Conservation (phyloP, 2,888 invertebrate species). For the Argyra leucocephala region DNA sequence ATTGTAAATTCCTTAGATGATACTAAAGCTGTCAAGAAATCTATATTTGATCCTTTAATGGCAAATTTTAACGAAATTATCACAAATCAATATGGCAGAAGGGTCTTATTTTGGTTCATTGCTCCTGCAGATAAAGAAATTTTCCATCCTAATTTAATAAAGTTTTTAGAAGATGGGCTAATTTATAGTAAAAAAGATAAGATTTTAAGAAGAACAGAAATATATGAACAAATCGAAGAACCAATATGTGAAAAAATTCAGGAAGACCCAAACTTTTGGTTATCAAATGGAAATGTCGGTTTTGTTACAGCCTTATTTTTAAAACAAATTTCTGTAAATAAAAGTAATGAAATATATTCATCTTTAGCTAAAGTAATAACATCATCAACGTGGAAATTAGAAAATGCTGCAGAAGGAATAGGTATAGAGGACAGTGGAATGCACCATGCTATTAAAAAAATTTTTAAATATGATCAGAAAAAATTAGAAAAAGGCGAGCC, state of each 20-base stretch:
- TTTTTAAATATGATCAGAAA: slow-evolving; percentile 55
- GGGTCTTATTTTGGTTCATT: slow-evolving; percentile 78
- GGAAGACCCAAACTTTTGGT: slow-evolving; percentile 56
- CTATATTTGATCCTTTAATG: slow-evolving; percentile 61
- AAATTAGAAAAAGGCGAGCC: slow-evolving; percentile 39
- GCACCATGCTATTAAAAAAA: slow-evolving; percentile 66
- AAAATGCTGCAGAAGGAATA: slow-evolving; percentile 31
- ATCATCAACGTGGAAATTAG: slow-evolving; percentile 15
- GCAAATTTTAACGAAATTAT: slow-evolving; percentile 59
- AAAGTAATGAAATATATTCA: slow-evolving; percentile 21
- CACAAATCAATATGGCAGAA: slow-evolving; percentile 70
- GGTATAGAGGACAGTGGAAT: slow-evolving; percentile 67
- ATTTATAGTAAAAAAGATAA: slow-evolving; percentile 64
- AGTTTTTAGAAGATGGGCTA: slow-evolving; percentile 65
- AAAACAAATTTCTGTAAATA: slow-evolving; percentile 21
- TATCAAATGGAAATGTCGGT: slow-evolving; percentile 56
- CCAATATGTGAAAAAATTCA: slow-evolving; percentile 50
- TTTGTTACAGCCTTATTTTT: slow-evolving; percentile 57
- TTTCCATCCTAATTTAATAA: slow-evolving; percentile 73
- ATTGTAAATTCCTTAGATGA: slow-evolving; percentile 87
- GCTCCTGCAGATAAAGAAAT: slow-evolving; percentile 68
- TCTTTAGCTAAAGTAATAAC: slow-evolving; percentile 20
- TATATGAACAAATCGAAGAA: slow-evolving; percentile 56
- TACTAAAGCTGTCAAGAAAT: slow-evolving; percentile 79
- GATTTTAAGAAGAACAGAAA: slow-evolving; percentile 56